phyloP scores from a whole-genome alignment of 2,888 invertebrate species.

The Mechanitis mazaeus region DNA sequence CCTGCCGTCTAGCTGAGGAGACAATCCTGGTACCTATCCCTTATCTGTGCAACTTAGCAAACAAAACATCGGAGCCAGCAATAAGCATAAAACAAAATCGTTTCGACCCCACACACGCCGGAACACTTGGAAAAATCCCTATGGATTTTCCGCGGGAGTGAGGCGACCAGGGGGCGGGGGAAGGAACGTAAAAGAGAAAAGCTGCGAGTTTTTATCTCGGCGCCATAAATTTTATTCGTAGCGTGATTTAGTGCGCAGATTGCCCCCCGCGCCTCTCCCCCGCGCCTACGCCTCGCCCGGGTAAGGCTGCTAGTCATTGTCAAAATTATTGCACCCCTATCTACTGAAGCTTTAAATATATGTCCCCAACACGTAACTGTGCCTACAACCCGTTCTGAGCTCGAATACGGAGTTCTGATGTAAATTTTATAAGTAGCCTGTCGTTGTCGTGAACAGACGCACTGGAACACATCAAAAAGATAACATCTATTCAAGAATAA shows the following conservation, averaged over 20 bases:
- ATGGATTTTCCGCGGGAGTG: slow-evolving; percentile 71
- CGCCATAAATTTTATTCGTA: slow-evolving; percentile 79
- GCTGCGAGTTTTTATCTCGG: slow-evolving; percentile 79
- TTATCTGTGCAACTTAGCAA: slow-evolving; percentile 73
- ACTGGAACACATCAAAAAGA: slow-evolving; percentile 26
- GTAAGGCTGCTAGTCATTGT: slow-evolving; percentile 77
- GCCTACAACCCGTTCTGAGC: slow-evolving; percentile 62
- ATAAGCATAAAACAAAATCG: slow-evolving; percentile 77
- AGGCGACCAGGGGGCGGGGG: slow-evolving; percentile 55
- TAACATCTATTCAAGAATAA: slow-evolving; percentile 24
- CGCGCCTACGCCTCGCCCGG: slow-evolving; percentile 73
- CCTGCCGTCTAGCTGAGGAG: slow-evolving; percentile 48
- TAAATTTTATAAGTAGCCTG: slow-evolving; percentile 43
- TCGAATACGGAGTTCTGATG: slow-evolving; percentile 41
- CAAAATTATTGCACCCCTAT: slow-evolving; percentile 78
- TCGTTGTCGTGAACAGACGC: slow-evolving; percentile 32
- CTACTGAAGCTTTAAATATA: slow-evolving; percentile 76
- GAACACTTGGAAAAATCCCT: slow-evolving; percentile 77
- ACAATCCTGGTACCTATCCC: slow-evolving; percentile 60
- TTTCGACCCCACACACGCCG: slow-evolving; percentile 73
- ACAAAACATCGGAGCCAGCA: slow-evolving; percentile 73
- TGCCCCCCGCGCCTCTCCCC: slow-evolving; percentile 68
- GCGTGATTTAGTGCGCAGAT: slow-evolving; percentile 79
- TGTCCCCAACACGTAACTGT: slow-evolving; percentile 70
- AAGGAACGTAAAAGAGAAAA: slow-evolving; percentile 78